These are phyloP conservation scores for Chroicocephalus ridibundus DNA, from an alignment of 2,113 vertebrate genomes.

Conservation along the genomic window DNA sequence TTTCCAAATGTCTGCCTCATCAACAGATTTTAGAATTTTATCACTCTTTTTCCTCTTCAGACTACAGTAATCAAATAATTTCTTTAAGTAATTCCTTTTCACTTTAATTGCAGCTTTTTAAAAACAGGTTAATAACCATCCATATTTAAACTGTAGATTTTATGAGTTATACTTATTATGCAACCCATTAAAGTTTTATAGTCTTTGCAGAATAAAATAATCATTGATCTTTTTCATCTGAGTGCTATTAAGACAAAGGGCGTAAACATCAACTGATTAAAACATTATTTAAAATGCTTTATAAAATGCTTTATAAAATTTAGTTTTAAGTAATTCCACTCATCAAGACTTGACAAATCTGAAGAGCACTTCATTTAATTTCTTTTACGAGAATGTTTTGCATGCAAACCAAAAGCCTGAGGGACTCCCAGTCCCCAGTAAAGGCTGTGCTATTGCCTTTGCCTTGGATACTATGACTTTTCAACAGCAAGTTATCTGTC, in stretches of 20 bases:
- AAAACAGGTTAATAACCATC: constrained; percentile 64
- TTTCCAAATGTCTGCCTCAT: constrained; percentile 20
- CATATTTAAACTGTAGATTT: constrained; percentile 66
- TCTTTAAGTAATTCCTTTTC: constrained; percentile 61
- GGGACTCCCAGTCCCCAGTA: background rate
- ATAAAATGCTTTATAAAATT: constrained; percentile 50
- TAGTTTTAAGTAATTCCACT: constrained; percentile 66
- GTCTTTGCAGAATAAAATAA: constrained; percentile 67
- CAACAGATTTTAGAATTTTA: constrained; percentile 3
- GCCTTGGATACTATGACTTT: background rate
- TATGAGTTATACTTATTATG: constrained; percentile 63
- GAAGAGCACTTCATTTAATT: constrained; percentile 64
- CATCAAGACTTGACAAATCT: constrained; percentile 67
- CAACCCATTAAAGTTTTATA: constrained; percentile 63
- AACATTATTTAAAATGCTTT: constrained; percentile 66
- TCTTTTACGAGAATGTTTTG: constrained; percentile 53
- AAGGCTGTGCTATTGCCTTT: background rate
- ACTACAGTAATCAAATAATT: constrained; percentile 43
- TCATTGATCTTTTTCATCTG: constrained; percentile 65
- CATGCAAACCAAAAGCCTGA: constrained; percentile 13
- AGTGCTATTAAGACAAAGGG: constrained; percentile 67
- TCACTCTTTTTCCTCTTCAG: background rate
- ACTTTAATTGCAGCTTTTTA: constrained; percentile 63
- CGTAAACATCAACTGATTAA: constrained; percentile 69
- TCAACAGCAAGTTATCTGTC: background rate